Evolutionary conservation across 1,140 invertebrate genomes (phyloP), one percentile per base, ranked within the genome.

Genomic region (Monochamus saltuarius): DNA sequence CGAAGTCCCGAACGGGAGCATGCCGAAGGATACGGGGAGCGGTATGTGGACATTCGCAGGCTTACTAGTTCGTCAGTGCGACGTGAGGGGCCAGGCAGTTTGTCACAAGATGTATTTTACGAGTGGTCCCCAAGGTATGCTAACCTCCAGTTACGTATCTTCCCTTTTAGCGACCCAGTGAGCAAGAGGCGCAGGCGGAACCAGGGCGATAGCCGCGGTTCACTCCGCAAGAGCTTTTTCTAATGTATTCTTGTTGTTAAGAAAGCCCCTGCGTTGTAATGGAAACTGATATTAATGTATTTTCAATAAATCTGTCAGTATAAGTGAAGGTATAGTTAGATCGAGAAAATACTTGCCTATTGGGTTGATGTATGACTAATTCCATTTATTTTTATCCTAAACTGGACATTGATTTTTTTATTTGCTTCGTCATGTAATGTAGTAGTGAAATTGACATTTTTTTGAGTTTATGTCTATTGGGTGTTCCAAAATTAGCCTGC

Each of bases 31-130:
- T 2, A 29, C 22, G 22, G 6, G 22, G 22, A 42, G 7, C 16
- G 39, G 43, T 46, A 46, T 46, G 43, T 46, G 43, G 43, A 46
- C 43, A 16, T 46, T 46, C 43, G 43, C 22, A 29, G 22, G 22
- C 22, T 29, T 3, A 6, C 22, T 46, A 46, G 16, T 46, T 46
- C 36, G 56, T 50, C 29, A 14, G 49, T 35, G 46, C 39, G 51
- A 52, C 46, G 35, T 54, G 52, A 19, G 55, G 56, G n/a, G 42
- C 58, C 45, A 59, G 64, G 66, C 62, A 73, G 70, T 73, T 73
- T 70, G 72, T 73, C 72, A 71, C 67, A 67, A 67, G 71, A 75
- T 69, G 69, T 73, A 67, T 72, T 75, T 75, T 75, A 75, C 72
- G 73, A 73, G 71, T 66, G 59, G 70, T 75, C 73, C 72, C 73